Base-by-base conservation (phyloP, 2,888 invertebrate genomes). In the Chrysolina haemoptera region DNA sequence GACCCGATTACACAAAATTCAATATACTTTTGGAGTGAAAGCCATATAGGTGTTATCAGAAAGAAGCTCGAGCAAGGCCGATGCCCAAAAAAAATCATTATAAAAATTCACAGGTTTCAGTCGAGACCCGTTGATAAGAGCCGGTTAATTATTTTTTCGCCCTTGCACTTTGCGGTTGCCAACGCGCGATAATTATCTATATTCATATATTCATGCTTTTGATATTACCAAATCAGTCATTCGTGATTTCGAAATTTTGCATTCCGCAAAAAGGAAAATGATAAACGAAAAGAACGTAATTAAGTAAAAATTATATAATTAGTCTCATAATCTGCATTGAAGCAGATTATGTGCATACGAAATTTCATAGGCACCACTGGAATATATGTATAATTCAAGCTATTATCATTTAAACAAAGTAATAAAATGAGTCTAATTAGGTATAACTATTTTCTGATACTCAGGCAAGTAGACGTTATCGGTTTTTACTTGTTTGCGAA, bases 361-460 rank as follows among this genome's bases (percentile, higher is more conserved):
- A 80, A 71, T 71, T 75, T 59, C n/a, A 35, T 11, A 59, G 27
- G 14, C 59, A 27, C 59, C 10, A 35, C 53, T 59, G n/a, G 27
- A 22, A 59, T 59, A 59, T 59, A 59, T 59, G 35, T 59, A 59
- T 10, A 59, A 27, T 59, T 59, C 35, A n/a, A 59, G 27, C 27
- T 22, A 59, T 59, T 59, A 35, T 59, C 59, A 59, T 59, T 59
- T 59, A 74, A 78, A 76, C 72, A 76, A 79, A 77, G 77, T 74
- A 73, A 67, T 72, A 72, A 71, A 80, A 80, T 78, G 74, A 63
- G 70, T 70, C 76, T 80, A 77, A 80, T 79, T 79, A 78, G 74
- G 68, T 73, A 68, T 76, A 78, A 79, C 76, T 79, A 75, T 72
- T 63, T 71, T 75, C 64, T 71, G 78, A 78, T 78, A 77, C 73